Evolutionary conservation across 2,797 vertebrate genomes (phyloP).

Genomic region (Notolepis coatsorum): DNA sequence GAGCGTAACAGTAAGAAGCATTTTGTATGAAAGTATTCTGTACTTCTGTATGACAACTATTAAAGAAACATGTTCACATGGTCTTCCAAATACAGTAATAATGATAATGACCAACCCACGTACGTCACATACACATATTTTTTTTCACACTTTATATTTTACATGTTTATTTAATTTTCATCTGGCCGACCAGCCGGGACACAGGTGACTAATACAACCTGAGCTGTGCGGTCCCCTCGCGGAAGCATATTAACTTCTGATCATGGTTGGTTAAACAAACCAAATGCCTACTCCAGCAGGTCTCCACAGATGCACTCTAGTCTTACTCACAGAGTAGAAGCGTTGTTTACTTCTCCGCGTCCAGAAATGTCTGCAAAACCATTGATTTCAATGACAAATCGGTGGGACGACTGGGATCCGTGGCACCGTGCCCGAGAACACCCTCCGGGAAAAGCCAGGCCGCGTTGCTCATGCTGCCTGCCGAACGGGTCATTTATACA

Average conservation of each 20-base stretch:
- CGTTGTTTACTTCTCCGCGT: slow-evolving; percentile 45
- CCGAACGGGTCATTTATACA: slow-evolving; percentile 79
- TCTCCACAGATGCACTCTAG: slow-evolving; percentile 44
- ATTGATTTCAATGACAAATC: slow-evolving; percentile 70
- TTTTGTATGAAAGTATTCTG: too few species aligned
- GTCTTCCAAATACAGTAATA: too few species aligned
- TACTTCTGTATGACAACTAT: too few species aligned
- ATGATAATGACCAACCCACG: too few species aligned
- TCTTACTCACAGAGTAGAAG: slow-evolving; percentile 53
- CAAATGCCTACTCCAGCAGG: slow-evolving; percentile 42
- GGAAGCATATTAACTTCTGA: slow-evolving; percentile 63
- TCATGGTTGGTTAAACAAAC: slow-evolving; percentile 64
- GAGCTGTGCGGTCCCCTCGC: slow-evolving; percentile 18
- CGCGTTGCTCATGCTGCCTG: slow-evolving; percentile 75
- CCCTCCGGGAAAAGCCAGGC: slow-evolving; percentile 62
- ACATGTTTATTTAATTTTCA: too few species aligned
- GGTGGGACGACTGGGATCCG: slow-evolving; percentile 72
- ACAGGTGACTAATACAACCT: slow-evolving; percentile 34
- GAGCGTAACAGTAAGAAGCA: too few species aligned
- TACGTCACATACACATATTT: too few species aligned
- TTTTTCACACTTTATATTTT: too few species aligned
- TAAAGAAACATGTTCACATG: too few species aligned
- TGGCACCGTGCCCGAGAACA: slow-evolving; percentile 71
- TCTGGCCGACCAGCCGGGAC: slow-evolving; percentile 36
- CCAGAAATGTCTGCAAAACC: slow-evolving; percentile 64